Evolutionary conservation across 2,888 invertebrate species (phyloP).

Genomic region (Agriopis aurantiaria): DNA sequence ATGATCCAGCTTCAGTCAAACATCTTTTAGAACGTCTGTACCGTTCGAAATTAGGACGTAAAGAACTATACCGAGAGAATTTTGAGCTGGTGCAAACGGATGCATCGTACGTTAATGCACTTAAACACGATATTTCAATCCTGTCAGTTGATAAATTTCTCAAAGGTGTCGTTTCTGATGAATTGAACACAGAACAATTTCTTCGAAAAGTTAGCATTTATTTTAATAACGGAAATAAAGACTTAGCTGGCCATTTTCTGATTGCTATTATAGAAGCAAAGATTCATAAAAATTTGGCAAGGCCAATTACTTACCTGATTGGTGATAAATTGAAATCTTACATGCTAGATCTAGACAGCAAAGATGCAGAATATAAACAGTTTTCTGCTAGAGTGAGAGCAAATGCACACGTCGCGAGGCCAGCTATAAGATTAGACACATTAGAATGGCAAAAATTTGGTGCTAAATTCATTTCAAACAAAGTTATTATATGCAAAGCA

Average conservation of each 20-base stretch:
- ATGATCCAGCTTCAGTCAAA: conserved; percentile 41
- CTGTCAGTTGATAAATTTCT: conserved; percentile 51
- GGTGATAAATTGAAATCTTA: conserved; percentile 37
- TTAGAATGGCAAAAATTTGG: conserved; percentile 60
- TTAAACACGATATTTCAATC: conserved; percentile 61
- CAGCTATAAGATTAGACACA: conserved; percentile 53
- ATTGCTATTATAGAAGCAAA: conserved; percentile 24
- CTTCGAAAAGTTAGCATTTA: conserved; percentile 60
- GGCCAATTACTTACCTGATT: conserved; percentile 41
- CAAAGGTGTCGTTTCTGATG: conserved; percentile 38
- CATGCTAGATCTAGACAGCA: conserved; percentile 42
- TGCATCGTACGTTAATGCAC: conserved; percentile 63
- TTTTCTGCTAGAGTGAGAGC: conserved; percentile 57
- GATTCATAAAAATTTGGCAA: conserved; percentile 33
- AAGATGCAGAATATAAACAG: conserved; percentile 32
- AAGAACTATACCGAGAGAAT: conserved; percentile 56
- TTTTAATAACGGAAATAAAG: conserved; percentile 59
- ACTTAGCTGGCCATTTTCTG: conserved; percentile 53
- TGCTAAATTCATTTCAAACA: conserved; percentile 63
- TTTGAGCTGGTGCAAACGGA: conserved; percentile 58
- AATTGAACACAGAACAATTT: conserved; percentile 47
- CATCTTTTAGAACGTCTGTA: conserved; percentile 55
- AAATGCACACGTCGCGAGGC: conserved; percentile 59
- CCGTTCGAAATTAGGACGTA: conserved; percentile 56
- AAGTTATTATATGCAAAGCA: conserved; percentile 52